Conservation (phyloP, 2,113 vertebrate species). For the Equus przewalskii region DNA sequence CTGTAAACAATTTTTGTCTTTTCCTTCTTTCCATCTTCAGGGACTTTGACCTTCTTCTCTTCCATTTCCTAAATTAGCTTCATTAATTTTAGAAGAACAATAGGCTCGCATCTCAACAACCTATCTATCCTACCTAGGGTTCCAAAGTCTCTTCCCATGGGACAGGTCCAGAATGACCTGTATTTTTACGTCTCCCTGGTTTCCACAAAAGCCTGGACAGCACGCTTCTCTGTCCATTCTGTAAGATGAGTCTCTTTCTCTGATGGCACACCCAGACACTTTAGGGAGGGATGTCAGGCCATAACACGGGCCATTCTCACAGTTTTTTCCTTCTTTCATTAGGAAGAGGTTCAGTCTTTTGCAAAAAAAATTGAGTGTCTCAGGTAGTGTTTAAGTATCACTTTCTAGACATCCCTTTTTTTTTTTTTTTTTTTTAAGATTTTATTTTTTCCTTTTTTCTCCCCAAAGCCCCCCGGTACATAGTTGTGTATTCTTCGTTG, state of each 20-base stretch:
- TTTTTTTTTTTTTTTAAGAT: background rate
- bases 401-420: background rate
- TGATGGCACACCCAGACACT: background rate
- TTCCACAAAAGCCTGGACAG: background rate
- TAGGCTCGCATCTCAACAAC: background rate
- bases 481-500: too few species aligned
- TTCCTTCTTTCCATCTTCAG: background rate
- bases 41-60: background rate
- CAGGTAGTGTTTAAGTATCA: background rate
- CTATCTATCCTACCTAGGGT: background rate
- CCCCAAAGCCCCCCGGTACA: too few species aligned
- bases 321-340: background rate
- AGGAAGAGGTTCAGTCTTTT: background rate
- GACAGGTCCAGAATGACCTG: background rate
- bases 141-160: background rate
- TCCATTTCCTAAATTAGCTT: constrained; percentile 23
- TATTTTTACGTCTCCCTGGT: background rate
- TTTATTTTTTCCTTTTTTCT: too few species aligned
- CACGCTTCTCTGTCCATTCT: background rate
- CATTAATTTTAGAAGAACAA: background rate
- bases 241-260: background rate
- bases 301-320: background rate
- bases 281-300: background rate
- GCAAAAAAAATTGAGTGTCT: background rate
- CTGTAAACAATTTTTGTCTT: background rate